phyloP scores from a whole-genome alignment of 2,888 invertebrate genomes.

The Patella depressa region DNA sequence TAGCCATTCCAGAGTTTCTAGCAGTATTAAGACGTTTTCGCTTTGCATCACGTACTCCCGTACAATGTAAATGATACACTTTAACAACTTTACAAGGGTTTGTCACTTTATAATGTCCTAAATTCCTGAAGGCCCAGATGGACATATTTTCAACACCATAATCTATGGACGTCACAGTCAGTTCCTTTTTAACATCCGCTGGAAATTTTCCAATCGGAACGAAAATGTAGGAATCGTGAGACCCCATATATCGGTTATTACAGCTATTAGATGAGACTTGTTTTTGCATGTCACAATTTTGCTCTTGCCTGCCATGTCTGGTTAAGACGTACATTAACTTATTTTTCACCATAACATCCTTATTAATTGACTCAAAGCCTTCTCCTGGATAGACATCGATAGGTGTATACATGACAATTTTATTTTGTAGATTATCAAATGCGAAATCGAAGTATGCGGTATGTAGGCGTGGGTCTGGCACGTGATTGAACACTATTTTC shows the following conservation, averaged over 20 bases:
- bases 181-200: background rate
- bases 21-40: too few relatives aligned
- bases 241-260: conserved; percentile 11
- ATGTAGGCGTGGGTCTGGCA: too few relatives aligned
- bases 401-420: too few relatives aligned
- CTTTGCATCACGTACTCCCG: too few relatives aligned
- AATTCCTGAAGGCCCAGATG: too few relatives aligned
- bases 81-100: too few relatives aligned
- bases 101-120: too few relatives aligned
- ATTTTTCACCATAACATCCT: background rate
- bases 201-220: conserved; percentile 11
- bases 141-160: conserved; percentile 14
- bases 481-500: too few relatives aligned
- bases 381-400: background rate
- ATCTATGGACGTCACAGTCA: background rate
- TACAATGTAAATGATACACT: too few relatives aligned
- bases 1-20: too few relatives aligned
- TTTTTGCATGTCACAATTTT: conserved; percentile 15
- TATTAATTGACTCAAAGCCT: background rate
- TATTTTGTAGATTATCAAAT: too few relatives aligned
- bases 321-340: conserved; percentile 19
- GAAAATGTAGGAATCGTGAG: conserved; percentile 22
- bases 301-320: conserved; percentile 15
- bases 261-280: background rate
- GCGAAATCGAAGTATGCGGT: too few relatives aligned